Evolutionary conservation across 2,797 vertebrate genomes (phyloP).

Genomic region (Lutjanus argentimaculatus): DNA sequence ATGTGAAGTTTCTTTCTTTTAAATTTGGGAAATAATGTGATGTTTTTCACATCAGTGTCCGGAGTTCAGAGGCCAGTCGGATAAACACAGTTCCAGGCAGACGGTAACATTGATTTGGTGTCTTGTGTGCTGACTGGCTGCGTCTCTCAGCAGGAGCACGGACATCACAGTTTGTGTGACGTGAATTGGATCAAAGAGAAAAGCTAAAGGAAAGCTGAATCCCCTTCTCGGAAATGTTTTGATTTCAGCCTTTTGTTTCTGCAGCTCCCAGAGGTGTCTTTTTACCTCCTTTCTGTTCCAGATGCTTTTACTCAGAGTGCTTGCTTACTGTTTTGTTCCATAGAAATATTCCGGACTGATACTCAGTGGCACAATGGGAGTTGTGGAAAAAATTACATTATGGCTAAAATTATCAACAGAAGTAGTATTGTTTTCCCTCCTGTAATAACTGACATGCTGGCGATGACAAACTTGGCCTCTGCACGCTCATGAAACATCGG

Average conservation of each 20-base stretch:
- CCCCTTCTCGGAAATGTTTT: conserved; percentile 17
- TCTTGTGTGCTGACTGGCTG: background rate
- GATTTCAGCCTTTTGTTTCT: conserved; percentile 31
- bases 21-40: background rate
- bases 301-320: background rate
- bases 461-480: background rate
- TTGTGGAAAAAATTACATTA: background rate
- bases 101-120: background rate
- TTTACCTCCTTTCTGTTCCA: background rate
- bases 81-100: background rate
- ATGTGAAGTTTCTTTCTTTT: conserved; percentile 4
- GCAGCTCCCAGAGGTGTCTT: conserved; percentile 4
- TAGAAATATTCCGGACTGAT: background rate
- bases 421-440: background rate
- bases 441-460: no score
- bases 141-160: background rate
- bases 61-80: conserved; percentile 2
- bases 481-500: background rate
- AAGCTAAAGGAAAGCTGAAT: background rate
- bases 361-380: background rate
- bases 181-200: conserved; percentile 19
- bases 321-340: conserved; percentile 1
- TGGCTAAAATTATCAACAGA: background rate
- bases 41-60: background rate
- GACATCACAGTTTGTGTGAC: conserved; percentile 11